Percentiles rank a stretch among this genome's conserved stretches.
phyloP scores from a whole-genome alignment of 2,797 vertebrate genomes.

The Crax fasciolata region DNA sequence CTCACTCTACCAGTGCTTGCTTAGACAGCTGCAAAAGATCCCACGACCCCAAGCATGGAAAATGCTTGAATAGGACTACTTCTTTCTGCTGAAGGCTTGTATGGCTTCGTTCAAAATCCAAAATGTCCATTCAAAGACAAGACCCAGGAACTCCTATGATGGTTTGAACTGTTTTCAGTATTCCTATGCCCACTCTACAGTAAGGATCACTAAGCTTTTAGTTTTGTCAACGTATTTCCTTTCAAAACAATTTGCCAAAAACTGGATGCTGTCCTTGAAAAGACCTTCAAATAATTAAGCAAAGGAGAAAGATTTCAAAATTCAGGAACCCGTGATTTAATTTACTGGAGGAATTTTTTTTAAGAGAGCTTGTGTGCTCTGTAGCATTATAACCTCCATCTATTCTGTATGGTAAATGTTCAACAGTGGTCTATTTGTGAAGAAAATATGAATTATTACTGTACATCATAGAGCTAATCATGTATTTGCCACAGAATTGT shows the following conservation, averaged over 20 bases:
- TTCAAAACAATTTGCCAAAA: neutral
- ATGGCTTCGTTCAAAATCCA: neutral
- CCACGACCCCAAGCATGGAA: neutral
- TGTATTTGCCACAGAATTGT: neutral
- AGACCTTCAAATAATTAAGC: neutral
- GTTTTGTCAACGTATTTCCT: neutral
- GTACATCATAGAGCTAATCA: neutral
- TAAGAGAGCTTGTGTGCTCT: neutral
- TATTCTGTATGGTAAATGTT: neutral
- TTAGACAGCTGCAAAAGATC: neutral
- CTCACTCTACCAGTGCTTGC: neutral
- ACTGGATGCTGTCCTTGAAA: neutral
- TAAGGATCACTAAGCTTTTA: neutral
- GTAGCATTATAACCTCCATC: neutral
- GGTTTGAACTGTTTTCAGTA: neutral
- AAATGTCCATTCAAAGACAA: neutral
- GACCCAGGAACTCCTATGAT: neutral
- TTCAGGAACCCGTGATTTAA: neutral
- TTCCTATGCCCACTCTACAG: neutral
- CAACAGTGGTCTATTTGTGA: neutral
- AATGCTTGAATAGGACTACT: neutral
- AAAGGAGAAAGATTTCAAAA: neutral
- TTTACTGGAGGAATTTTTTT: neutral
- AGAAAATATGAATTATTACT: neutral
- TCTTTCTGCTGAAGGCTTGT: neutral